Percentiles rank a stretch among this genome's conserved stretches.
Evolutionary conservation across 2,888 invertebrate species (phyloP).

Genomic region (Megaustenia siamemsis): DNA sequence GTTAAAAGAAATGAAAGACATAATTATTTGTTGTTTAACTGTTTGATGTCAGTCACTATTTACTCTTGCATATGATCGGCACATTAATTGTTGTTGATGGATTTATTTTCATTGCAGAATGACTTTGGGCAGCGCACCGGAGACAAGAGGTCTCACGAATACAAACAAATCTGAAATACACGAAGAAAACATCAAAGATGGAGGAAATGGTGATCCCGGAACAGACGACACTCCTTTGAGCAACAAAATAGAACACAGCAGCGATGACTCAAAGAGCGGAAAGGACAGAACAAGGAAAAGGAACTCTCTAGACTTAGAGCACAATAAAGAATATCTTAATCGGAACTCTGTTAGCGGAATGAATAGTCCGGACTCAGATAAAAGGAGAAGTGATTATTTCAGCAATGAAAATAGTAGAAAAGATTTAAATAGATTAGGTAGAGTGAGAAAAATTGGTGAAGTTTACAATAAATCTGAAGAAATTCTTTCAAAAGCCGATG

Average conservation of each 20-base stretch:
- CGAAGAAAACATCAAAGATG: not conserved
- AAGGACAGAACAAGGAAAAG: not conserved
- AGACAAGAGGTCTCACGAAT: not conserved
- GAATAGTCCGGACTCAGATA: not conserved
- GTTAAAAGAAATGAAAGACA: not conserved
- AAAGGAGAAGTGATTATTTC: not conserved
- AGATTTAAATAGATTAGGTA: no score
- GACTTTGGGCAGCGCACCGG: not conserved
- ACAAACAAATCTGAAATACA: not conserved
- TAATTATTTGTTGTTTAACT: no score
- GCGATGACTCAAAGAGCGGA: not conserved
- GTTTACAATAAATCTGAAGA: no score
- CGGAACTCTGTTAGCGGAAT: not conserved
- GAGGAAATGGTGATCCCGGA: not conserved
- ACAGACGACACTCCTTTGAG: not conserved
- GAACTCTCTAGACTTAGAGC: not conserved
- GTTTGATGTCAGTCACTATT: no score
- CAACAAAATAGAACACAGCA: not conserved
- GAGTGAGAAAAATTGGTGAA: no score
- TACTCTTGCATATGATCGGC: no score
- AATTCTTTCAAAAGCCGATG: no score
- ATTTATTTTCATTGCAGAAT: slow-evolving; percentile 21
- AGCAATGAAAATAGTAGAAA: no score
- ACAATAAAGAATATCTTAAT: not conserved
- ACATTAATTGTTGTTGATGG: not conserved